Evolutionary conservation across 2,797 vertebrate genomes (phyloP).

Genomic region (Gadopsis marmoratus): DNA sequence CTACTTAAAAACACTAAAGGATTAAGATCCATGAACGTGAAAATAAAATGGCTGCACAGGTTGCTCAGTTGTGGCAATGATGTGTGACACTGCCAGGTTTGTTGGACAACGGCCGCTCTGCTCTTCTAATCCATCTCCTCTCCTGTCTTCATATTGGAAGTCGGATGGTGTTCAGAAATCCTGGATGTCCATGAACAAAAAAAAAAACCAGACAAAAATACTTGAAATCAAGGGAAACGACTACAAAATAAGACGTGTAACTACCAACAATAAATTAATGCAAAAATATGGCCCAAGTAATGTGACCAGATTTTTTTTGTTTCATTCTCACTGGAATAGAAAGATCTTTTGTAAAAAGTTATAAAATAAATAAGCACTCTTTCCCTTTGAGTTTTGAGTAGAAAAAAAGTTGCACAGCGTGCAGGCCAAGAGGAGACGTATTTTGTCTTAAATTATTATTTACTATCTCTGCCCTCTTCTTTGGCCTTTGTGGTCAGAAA

Average conservation of each 20-base stretch:
- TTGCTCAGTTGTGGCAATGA: constrained; percentile 29
- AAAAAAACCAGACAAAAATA: constrained; percentile 12
- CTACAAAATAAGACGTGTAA: constrained; percentile 43
- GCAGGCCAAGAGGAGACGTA: constrained; percentile 68
- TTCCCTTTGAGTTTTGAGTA: constrained; percentile 90
- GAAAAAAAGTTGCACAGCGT: constrained; percentile 90
- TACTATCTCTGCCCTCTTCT: constrained; percentile 53
- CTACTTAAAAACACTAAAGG: constrained; percentile 32
- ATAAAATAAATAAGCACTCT: constrained; percentile 98
- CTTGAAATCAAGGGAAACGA: constrained; percentile 37
- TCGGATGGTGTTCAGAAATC: constrained; percentile 21
- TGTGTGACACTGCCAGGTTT: constrained; percentile 20
- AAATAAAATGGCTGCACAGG: constrained; percentile 40
- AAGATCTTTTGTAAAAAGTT: constrained; percentile 97
- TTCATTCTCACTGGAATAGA: constrained; percentile 83
- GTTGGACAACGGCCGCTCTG: constrained; percentile 23
- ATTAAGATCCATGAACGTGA: constrained; percentile 14
- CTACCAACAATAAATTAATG: constrained; percentile 78
- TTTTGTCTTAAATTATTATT: constrained; percentile 59
- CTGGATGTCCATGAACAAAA: constrained; percentile 19
- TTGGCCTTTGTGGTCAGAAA: constrained; percentile 55
- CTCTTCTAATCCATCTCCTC: constrained; percentile 11
- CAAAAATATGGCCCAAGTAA: constrained; percentile 63
- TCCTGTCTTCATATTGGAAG: constrained; percentile 40
- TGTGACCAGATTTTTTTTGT: constrained; percentile 52